These are phyloP conservation scores for Zosterops pallidus DNA, from an alignment of 2,113 vertebrate species.

Conservation along the genomic window DNA sequence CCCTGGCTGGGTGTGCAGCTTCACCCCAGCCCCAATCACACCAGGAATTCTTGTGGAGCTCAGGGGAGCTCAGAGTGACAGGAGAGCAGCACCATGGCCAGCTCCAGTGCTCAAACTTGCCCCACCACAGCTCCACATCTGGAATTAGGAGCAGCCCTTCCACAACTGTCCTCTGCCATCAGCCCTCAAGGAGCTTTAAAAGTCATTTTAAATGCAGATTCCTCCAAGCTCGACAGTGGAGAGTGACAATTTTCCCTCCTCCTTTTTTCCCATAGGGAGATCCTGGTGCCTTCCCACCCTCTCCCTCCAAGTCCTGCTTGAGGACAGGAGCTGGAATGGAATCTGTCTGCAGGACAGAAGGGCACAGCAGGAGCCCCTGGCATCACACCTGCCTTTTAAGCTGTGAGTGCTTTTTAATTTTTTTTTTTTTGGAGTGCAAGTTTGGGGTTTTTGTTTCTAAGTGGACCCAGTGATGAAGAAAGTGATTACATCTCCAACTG, in stretches of 20 bases:
- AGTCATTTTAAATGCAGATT: neutral
- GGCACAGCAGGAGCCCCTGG: neutral
- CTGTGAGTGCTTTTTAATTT: neutral
- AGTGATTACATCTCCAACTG: neutral
- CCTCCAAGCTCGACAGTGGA: neutral
- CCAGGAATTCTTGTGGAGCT: neutral
- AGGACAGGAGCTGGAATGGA: neutral
- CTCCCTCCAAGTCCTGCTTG: neutral
- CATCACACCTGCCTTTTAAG: neutral
- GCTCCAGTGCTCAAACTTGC: rapidly evolving
- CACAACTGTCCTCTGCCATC: rapidly evolving
- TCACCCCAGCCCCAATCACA: neutral
- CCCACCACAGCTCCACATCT: neutral
- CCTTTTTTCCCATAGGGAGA: neutral
- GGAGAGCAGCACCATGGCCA: rapidly evolving
- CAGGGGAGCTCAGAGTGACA: neutral
- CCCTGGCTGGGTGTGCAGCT: too few species aligned
- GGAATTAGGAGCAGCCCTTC: neutral
- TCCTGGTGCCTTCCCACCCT: neutral
- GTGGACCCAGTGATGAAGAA: neutral
- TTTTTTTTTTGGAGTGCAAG: neutral
- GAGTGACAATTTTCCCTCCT: neutral
- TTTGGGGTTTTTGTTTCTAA: neutral
- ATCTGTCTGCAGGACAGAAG: neutral
- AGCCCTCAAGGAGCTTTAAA: neutral